These are phyloP conservation scores for Montipora sp. DNA, from an alignment of 64 coral and sea anemone species.

Conservation along the genomic window DNA sequence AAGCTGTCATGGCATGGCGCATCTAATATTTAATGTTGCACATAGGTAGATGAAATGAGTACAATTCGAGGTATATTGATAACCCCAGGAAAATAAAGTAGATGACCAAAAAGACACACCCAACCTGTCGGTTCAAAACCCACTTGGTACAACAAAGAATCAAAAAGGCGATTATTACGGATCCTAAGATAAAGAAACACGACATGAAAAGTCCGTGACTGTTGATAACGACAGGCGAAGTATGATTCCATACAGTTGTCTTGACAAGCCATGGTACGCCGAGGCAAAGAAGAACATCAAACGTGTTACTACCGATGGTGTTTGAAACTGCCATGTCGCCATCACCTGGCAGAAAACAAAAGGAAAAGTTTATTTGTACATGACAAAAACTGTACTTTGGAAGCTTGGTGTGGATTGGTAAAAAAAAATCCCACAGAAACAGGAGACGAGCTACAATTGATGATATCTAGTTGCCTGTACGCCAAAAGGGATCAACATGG, in stretches of 20 bases:
- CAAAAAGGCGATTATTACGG: slow-evolving; percentile 77
- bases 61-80: slow-evolving; percentile 69
- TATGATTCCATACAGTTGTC: slow-evolving; percentile 56
- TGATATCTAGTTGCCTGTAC: too few relatives aligned
- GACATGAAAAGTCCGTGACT: slow-evolving; percentile 85
- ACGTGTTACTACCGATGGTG: slow-evolving; percentile 87
- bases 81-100: slow-evolving; percentile 89
- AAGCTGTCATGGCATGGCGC: too few relatives aligned
- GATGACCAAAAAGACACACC: slow-evolving; percentile 69
- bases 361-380: neutral
- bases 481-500: too few relatives aligned
- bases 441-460: too few relatives aligned
- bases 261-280: slow-evolving; percentile 94
- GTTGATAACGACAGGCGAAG: slow-evolving; percentile 72
- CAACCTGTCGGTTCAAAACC: slow-evolving; percentile 88
- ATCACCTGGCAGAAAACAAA: slow-evolving; percentile 68
- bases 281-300: slow-evolving; percentile 89
- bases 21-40: neutral
- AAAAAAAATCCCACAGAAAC: too few relatives aligned
- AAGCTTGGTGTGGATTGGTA: too few relatives aligned
- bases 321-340: slow-evolving; percentile 95
- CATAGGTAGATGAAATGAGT: slow-evolving; percentile 81
- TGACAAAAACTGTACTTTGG: neutral
- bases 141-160: slow-evolving; percentile 79
- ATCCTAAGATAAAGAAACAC: slow-evolving; percentile 85